Base-by-base conservation (phyloP, 2,888 invertebrate genomes). In the Pomacea canaliculata region DNA sequence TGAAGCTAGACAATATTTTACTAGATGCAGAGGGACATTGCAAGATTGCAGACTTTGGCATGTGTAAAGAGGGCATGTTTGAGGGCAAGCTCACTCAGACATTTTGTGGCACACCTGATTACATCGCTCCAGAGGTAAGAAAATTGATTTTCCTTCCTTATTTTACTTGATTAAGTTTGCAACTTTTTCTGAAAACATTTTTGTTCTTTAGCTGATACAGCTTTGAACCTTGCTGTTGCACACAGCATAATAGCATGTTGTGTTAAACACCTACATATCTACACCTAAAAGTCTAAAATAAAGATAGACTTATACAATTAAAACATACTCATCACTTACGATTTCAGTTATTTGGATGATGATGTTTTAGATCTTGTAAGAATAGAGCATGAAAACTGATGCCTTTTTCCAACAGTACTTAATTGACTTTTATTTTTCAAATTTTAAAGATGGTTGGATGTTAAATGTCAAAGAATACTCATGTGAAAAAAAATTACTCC, bases 91-190 rank as follows among this genome's bases (percentile, higher is more conserved):
- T 97, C 48, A 98, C 98, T 10, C 96, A 97, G 66, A 99, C 99
- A 0, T 99, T 99, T 92, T 99, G 99, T 91, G 99, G 99, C n/a
- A 99, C 98, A 65, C 98, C 98, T 2, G 99, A 99, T 91, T 99
- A 99, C 91, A 99, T 99, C 84, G 99, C 99, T 62, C 99, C 99
- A 7, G 98, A 98, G 93, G 94, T 88, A 79, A 77, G 80, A 75
- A n/a, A 18, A 19, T 8, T 27, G 9, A 9, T 63, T 18, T 13
- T 63, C 9, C 12, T 63, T 23, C 18, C 8, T 18, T 9, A 13
- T 23, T 19, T 13, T 63, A 13, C 9, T 13, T 13, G 19, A 9
- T 23, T 63, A 19, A 19, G 18, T 23, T 10, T 63, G n/a, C 10
- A 23, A 19, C 16, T 18, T 63, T 63, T 23, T 63, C 63, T 63